Base-by-base conservation (phyloP, 2,113 vertebrate genomes). In the Ivindomyrus marchei region DNA sequence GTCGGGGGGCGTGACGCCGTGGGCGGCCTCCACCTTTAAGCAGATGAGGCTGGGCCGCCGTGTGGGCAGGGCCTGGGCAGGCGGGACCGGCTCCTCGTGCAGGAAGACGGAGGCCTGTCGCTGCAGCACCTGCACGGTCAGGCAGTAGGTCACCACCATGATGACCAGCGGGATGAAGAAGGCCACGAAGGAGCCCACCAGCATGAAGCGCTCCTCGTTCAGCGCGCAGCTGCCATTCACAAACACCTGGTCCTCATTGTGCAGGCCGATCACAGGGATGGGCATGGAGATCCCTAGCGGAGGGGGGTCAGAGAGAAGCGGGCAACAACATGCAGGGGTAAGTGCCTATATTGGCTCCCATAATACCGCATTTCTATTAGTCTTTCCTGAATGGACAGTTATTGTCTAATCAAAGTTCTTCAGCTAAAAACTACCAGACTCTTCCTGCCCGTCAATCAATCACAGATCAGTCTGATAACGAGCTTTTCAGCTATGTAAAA, bases 131-230 rank as follows among this genome's bases (percentile, higher is more conserved):
- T 97, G 96, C 27, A 99, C 97, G 0, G 98, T 99, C 94, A 99
- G 96, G 94, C 96, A 99, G 89, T 99, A 99, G 0, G 98, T 97
- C 92, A 99, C 97, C 92, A 99, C 98, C 98, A 99, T 99, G 92
- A 99, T 99, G 91, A 98, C 97, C 92, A 99, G 95, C 0, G 98
- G 98, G 93, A 99, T 98, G 96, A 99, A 99, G 95, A 99, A 99
- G 3, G 98, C 98, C 93, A 99, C 98, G 84, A 99, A 99, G 91
- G 98, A 99, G 45, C 98, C 98, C 5, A 99, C 96, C 47, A 99
- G 97, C 93, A 99, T 95, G n/a, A 99, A 99, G 91, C 97, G 97
- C 91, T 98, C 97, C 7, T 99, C 98, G 0, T 99, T 98, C 86
- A 99, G 97, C 92, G 97, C 96, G 0, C 98, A 99, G 92, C 95